These are phyloP conservation scores for Pachliopta kotzebuea DNA, from an alignment of 2,888 invertebrate species.

Conservation along the genomic window DNA sequence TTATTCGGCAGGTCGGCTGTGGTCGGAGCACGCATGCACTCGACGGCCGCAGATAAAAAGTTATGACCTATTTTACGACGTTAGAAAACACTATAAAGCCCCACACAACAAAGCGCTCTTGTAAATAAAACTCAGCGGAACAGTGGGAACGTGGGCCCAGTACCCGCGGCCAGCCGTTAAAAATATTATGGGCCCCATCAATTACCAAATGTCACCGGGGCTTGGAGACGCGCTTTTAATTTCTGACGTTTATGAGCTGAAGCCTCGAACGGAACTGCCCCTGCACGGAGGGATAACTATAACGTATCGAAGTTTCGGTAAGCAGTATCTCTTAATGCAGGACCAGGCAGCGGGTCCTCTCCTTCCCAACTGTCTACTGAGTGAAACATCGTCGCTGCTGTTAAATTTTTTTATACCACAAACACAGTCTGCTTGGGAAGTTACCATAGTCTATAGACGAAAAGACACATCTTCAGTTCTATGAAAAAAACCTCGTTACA, in stretches of 20 bases:
- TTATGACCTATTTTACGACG: slow-evolving; percentile 54
- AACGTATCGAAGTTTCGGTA: slow-evolving; percentile 3
- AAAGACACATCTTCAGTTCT: too few species aligned
- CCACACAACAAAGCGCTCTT: slow-evolving; percentile 58
- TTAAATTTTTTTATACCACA: too few species aligned
- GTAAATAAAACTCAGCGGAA: slow-evolving; percentile 59
- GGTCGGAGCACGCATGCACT: neutral
- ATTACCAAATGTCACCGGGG: slow-evolving; percentile 65
- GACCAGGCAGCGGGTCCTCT: too few species aligned
- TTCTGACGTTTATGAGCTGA: slow-evolving; percentile 62
- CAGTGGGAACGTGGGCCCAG: slow-evolving; percentile 55
- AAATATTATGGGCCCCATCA: slow-evolving; percentile 67
- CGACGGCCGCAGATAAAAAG: slow-evolving; percentile 33
- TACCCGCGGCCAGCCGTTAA: slow-evolving; percentile 56
- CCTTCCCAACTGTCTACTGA: too few species aligned
- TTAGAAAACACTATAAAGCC: slow-evolving; percentile 62
- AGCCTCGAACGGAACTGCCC: slow-evolving; percentile 37
- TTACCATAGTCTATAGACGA: too few species aligned
- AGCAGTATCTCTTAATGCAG: too few species aligned
- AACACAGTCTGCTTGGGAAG: too few species aligned
- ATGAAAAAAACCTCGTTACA: too few species aligned
- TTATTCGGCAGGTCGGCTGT: too few species aligned
- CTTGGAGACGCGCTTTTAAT: slow-evolving; percentile 58
- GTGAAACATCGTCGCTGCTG: too few species aligned
- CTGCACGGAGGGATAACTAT: slow-evolving; percentile 22